Conservation (phyloP, 2,888 invertebrate species). For the Proisotoma minuta region DNA sequence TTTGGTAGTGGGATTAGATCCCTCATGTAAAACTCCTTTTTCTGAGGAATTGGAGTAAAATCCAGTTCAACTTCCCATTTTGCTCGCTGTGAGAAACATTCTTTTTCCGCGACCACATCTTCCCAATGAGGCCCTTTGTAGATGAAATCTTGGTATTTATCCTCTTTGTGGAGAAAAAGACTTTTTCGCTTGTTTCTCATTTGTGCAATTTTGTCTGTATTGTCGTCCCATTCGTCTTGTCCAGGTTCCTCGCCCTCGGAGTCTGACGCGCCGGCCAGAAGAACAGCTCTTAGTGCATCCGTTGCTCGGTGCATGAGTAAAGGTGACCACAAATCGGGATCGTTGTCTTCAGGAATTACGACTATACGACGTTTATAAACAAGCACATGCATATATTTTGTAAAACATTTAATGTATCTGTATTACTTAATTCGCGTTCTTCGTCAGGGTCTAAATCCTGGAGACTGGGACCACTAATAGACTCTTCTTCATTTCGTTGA, state of each 20-base stretch:
- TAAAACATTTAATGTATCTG: too few relatives aligned
- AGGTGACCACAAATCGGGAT: slow-evolving; percentile 22
- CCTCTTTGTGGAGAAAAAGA: slow-evolving; percentile 17
- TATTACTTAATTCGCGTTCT: too few relatives aligned
- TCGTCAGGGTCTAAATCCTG: too few relatives aligned
- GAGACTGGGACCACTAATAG: too few relatives aligned
- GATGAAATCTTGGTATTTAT: slow-evolving; percentile 27
- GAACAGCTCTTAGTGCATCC: slow-evolving; percentile 25
- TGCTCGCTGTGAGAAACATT: slow-evolving; percentile 19
- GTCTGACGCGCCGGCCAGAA: slow-evolving; percentile 26
- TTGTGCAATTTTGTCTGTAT: not conserved
- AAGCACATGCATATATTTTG: too few relatives aligned
- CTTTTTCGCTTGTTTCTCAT: slow-evolving; percentile 15
- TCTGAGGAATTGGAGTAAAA: slow-evolving; percentile 1
- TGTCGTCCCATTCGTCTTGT: slow-evolving; percentile 18
- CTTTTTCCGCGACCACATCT: slow-evolving; percentile 25
- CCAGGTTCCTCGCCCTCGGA: slow-evolving; percentile 26
- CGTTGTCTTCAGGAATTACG: not conserved
- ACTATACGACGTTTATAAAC: not conserved
- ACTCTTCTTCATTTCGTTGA: too few relatives aligned
- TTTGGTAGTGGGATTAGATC: not conserved
- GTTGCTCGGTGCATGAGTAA: slow-evolving; percentile 26
- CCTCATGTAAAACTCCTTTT: not conserved
- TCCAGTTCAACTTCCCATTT: slow-evolving; percentile 7
- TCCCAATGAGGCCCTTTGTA: slow-evolving; percentile 33